A percentile compares a stretch with the other conserved stretches of the same genome.
These are phyloP conservation scores for Sesamia nonagrioides DNA, from an alignment of 1,140 invertebrate species.

Conservation along the genomic window DNA sequence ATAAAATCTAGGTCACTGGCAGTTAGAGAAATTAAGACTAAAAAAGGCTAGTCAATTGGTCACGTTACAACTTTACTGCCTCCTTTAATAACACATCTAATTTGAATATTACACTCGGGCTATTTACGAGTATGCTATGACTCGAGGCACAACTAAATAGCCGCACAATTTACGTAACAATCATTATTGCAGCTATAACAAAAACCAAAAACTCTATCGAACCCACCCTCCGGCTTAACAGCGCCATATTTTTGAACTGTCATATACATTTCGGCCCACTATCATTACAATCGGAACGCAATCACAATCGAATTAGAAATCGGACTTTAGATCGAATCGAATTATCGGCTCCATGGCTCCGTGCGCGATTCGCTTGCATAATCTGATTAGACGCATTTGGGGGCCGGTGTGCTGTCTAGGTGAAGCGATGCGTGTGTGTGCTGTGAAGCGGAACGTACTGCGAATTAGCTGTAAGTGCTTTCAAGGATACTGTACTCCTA, in stretches of 20 bases:
- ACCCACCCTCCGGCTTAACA: constrained; percentile 9
- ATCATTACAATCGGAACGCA: constrained; percentile 48
- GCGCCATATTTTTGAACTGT: constrained; percentile 45
- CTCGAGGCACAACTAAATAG: constrained; percentile 1
- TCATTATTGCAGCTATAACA: not conserved
- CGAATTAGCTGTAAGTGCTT: too few relatives aligned
- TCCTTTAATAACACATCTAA: constrained; percentile 33
- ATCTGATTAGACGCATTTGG: constrained; percentile 34
- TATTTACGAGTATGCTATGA: too few relatives aligned
- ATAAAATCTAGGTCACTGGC: constrained; percentile 12
- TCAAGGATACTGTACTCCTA: too few relatives aligned
- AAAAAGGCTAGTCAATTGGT: constrained; percentile 2
- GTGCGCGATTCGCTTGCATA: constrained; percentile 48
- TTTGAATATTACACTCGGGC: not conserved
- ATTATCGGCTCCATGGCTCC: constrained; percentile 25
- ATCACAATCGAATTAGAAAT: constrained; percentile 55
- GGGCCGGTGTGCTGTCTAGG: not conserved
- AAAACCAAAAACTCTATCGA: constrained; percentile 16
- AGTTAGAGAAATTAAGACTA: constrained; percentile 19
- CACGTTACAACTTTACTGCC: not conserved
- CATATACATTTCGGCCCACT: constrained; percentile 32
- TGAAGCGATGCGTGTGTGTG: not conserved
- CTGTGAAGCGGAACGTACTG: not conserved
- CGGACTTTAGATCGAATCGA: constrained; percentile 45
- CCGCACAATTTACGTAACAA: constrained; percentile 25